Conservation (phyloP, 2,888 invertebrate genomes). For the Onchidella celtica region DNA sequence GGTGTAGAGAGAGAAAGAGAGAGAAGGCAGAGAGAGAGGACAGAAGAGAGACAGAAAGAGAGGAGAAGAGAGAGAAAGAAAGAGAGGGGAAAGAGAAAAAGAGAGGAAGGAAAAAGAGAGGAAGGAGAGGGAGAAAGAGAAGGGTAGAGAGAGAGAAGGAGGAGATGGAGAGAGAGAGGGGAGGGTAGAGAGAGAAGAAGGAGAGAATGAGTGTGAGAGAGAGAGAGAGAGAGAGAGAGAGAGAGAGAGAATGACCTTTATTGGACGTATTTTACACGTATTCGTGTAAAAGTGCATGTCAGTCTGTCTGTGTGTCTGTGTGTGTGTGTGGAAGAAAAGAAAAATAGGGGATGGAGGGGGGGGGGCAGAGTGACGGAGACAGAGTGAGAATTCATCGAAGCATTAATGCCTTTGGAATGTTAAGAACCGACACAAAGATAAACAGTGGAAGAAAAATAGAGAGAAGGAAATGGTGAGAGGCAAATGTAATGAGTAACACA, state of each 20-base stretch:
- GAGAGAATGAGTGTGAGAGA: too few species aligned
- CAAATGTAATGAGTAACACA: too few species aligned
- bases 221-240: slow-evolving; percentile 9
- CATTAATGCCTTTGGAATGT: too few species aligned
- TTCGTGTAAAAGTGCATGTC: neutral
- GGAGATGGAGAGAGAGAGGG: too few species aligned
- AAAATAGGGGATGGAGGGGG: neutral
- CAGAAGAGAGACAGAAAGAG: neutral
- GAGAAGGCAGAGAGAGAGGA: too few species aligned
- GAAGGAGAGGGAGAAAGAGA: neutral
- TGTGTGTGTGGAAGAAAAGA: neutral
- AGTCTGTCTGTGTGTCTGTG: neutral
- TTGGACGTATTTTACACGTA: too few species aligned
- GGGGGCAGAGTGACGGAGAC: neutral
- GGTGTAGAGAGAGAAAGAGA: too few species aligned
- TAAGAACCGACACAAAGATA: too few species aligned
- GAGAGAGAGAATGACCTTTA: neutral
- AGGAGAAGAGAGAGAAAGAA: neutral
- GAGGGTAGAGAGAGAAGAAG: too few species aligned
- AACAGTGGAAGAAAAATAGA: too few species aligned
- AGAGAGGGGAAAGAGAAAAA: neutral
- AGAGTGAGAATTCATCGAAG: too few species aligned
- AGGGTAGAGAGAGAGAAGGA: neutral
- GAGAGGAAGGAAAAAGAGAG: neutral
- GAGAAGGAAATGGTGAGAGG: too few species aligned